Percentiles rank a stretch among this genome's conserved stretches.
phyloP scores from a whole-genome alignment of 2,888 invertebrate species.

The Cryptosula pallasiana region DNA sequence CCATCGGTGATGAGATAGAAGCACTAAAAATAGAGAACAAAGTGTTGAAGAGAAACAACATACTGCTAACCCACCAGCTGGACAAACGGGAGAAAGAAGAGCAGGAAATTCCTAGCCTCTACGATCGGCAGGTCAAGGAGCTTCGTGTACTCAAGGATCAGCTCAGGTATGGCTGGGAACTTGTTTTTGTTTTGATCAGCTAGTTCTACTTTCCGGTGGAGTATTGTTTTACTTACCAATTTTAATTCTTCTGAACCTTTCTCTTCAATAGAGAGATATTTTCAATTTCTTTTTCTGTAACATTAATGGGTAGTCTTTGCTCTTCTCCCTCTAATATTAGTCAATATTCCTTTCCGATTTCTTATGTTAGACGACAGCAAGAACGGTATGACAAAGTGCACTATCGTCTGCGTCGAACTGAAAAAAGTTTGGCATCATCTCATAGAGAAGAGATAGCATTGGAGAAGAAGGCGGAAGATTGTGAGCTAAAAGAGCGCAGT shows the following conservation, averaged over 20 bases:
- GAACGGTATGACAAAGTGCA: slow-evolving; percentile 12
- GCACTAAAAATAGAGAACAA: slow-evolving; percentile 12
- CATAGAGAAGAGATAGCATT: neutral
- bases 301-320: too few relatives aligned
- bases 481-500: slow-evolving; percentile 10
- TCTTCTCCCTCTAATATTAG: too few relatives aligned
- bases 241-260: too few relatives aligned
- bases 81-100: slow-evolving; percentile 15
- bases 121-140: slow-evolving; percentile 3
- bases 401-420: neutral
- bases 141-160: neutral
- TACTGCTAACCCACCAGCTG: neutral
- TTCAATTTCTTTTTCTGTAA: too few relatives aligned
- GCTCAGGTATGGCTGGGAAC: neutral
- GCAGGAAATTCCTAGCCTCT: neutral
- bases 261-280: too few relatives aligned
- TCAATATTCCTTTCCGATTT: too few relatives aligned
- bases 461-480: neutral
- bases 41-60: slow-evolving; percentile 6
- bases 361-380: neutral
- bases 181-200: too few relatives aligned
- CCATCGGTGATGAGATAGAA: neutral
- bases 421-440: neutral
- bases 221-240: too few relatives aligned
- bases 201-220: too few relatives aligned